These are phyloP conservation scores for Cotesia congregata DNA, from an alignment of 2,888 invertebrate species.

Conservation along the genomic window DNA sequence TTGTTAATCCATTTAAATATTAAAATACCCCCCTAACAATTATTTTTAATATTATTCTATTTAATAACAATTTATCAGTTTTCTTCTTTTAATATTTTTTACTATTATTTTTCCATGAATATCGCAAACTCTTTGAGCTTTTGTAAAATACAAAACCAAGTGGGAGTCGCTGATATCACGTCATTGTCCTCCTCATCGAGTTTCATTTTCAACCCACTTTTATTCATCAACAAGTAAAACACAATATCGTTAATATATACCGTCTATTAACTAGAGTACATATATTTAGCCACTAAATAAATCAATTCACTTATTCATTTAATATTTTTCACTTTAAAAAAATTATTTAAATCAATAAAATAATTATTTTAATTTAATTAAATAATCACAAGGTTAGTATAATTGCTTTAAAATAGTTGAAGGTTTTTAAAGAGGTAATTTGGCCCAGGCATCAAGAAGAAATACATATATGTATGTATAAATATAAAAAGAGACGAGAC, in stretches of 20 bases:
- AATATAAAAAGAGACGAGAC: background rate
- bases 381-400: background rate
- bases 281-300: slow-evolving; percentile 14
- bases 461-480: background rate
- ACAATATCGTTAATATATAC: slow-evolving; percentile 8
- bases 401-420: slow-evolving; percentile 30
- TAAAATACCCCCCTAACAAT: background rate
- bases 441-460: slow-evolving; percentile 28
- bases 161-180: slow-evolving; percentile 22
- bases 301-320: slow-evolving; percentile 5
- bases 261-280: background rate
- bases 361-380: background rate
- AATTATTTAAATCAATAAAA: background rate
- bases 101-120: background rate
- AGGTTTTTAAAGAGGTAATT: slow-evolving; percentile 31
- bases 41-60: no score
- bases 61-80: background rate
- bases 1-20: background rate
- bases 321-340: background rate
- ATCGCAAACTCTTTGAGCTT: slow-evolving; percentile 36
- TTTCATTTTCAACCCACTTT: slow-evolving; percentile 21
- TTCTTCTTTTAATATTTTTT: background rate
- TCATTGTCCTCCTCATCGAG: slow-evolving; percentile 25
- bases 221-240: slow-evolving; percentile 14
- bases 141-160: slow-evolving; percentile 39